These are phyloP conservation scores for Staurois parvus DNA, from an alignment of 2,797 vertebrate genomes.

Conservation along the genomic window DNA sequence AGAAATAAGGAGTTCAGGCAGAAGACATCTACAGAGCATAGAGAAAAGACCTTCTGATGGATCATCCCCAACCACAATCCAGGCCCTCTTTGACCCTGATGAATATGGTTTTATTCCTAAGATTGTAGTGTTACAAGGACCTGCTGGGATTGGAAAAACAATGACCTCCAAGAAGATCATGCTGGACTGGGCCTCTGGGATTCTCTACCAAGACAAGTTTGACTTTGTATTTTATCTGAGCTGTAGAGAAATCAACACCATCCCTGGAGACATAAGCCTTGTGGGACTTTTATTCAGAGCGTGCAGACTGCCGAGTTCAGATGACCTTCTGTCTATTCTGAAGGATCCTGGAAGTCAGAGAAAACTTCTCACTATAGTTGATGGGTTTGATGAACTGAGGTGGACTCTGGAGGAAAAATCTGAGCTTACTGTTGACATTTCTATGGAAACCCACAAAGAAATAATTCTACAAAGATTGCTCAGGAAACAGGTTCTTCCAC, in stretches of 20 bases:
- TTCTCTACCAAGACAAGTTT: neutral
- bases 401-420: neutral
- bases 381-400: slow-evolving; percentile 63
- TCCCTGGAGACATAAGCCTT: neutral
- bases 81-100: neutral
- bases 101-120: accelerated
- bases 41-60: neutral
- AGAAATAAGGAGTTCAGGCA: accelerated
- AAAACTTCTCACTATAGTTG: slow-evolving; percentile 68
- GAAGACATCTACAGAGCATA: accelerated
- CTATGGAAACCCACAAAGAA: neutral
- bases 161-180: slow-evolving; percentile 55
- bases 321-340: neutral
- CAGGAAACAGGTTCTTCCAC: slow-evolving; percentile 3
- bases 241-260: slow-evolving; percentile 38
- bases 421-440: neutral
- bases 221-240: slow-evolving; percentile 7
- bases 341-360: neutral
- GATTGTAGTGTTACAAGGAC: slow-evolving; percentile 52
- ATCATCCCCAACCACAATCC: accelerated
- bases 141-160: slow-evolving; percentile 66
- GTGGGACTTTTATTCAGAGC: slow-evolving; percentile 40
- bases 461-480: slow-evolving; percentile 54
- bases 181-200: slow-evolving; percentile 60
- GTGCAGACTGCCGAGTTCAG: neutral